These are phyloP conservation scores for Manacus vitellinus DNA, from an alignment of 2,113 vertebrate species.

Conservation along the genomic window DNA sequence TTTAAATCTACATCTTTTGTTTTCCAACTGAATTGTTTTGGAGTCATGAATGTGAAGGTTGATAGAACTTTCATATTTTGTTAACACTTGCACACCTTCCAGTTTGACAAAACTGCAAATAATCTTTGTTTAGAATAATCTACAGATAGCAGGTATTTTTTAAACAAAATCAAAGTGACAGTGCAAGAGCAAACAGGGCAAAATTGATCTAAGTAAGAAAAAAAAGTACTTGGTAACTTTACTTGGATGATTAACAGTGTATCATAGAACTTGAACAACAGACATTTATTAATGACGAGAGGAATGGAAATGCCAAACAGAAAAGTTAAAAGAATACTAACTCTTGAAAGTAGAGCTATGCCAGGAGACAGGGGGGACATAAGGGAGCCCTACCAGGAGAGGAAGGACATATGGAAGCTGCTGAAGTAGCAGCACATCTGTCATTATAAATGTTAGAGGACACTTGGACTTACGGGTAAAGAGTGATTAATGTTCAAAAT, in stretches of 20 bases:
- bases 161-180: background rate
- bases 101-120: background rate
- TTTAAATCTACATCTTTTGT: background rate
- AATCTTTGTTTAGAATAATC: background rate
- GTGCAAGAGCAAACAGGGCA: background rate
- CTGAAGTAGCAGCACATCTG: background rate
- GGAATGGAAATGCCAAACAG: background rate
- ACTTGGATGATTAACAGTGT: background rate
- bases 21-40: background rate
- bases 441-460: conserved; percentile 15
- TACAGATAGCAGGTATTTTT: background rate
- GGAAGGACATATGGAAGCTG: background rate
- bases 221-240: background rate
- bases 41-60: background rate
- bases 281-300: conserved; percentile 23
- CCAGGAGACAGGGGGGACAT: background rate
- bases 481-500: background rate
- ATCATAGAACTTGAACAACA: background rate
- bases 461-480: background rate
- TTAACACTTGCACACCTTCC: background rate
- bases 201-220: background rate
- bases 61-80: background rate
- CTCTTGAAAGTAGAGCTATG: background rate
- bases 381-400: background rate
- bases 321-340: conserved; percentile 37